These are phyloP conservation scores for Gonatopus flavifemur DNA, from an alignment of 1,140 invertebrate genomes.

Conservation along the genomic window DNA sequence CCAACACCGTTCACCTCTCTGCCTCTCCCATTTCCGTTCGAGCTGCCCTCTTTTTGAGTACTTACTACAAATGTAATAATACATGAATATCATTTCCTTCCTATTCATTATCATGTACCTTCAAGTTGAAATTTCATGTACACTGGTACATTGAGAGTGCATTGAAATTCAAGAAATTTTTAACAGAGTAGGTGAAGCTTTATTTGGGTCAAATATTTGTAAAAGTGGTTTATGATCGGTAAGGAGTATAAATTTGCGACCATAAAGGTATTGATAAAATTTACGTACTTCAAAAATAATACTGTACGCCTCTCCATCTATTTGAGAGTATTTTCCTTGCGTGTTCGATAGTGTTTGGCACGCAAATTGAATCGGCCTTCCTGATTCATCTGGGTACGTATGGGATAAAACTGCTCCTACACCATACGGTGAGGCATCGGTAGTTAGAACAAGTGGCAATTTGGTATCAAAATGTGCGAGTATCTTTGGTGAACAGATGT, in stretches of 20 bases:
- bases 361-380: conserved; percentile 55
- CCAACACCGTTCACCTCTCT: conserved; percentile 43
- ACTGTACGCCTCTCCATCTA: conserved; percentile 60
- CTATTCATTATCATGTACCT: background rate
- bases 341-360: conserved; percentile 52
- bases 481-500: conserved; percentile 13
- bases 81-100: background rate
- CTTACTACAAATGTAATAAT: background rate
- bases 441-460: conserved; percentile 56
- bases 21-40: conserved; percentile 53
- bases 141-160: too few relatives aligned
- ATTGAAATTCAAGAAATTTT: too few relatives aligned
- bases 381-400: conserved; percentile 35
- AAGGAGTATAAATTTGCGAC: conserved; percentile 48
- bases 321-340: conserved; percentile 58
- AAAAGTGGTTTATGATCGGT: conserved; percentile 59
- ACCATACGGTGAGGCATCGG: conserved; percentile 48
- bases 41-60: conserved; percentile 44
- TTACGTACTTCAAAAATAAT: conserved; percentile 58
- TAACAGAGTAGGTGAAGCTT: conserved; percentile 25
- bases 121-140: too few relatives aligned
- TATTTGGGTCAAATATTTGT: conserved; percentile 44
- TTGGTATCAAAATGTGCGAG: conserved; percentile 50
- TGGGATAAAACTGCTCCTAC: conserved; percentile 55
- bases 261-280: conserved; percentile 60